Evolutionary conservation across 2,888 invertebrate species (phyloP).

Genomic region (Leptopilina syphax): DNA sequence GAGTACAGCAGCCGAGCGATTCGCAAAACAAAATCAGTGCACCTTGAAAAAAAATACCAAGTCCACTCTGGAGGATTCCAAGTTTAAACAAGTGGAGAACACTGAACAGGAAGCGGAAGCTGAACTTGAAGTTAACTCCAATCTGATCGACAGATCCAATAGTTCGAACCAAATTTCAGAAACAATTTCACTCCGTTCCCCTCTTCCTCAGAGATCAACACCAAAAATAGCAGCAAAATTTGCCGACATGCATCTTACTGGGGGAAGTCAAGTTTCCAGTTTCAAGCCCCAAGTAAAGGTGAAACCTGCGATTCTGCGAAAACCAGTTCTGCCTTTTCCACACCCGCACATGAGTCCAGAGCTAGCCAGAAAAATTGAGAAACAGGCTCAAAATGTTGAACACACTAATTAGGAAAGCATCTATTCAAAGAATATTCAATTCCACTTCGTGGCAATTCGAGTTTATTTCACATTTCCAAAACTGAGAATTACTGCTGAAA

Average conservation of each 20-base stretch:
- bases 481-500: background rate
- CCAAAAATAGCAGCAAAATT: slow-evolving; percentile 82
- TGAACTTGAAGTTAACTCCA: slow-evolving; percentile 48
- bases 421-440: background rate
- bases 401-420: slow-evolving; percentile 61
- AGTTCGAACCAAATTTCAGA: slow-evolving; percentile 71
- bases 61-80: slow-evolving; percentile 60
- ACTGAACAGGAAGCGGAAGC: background rate
- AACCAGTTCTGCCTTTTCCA: slow-evolving; percentile 79
- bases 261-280: slow-evolving; percentile 77
- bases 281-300: slow-evolving; percentile 87
- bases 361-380: slow-evolving; percentile 73
- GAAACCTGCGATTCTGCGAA: slow-evolving; percentile 89
- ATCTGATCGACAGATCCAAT: slow-evolving; percentile 68
- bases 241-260: slow-evolving; percentile 82
- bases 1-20: slow-evolving; percentile 87
- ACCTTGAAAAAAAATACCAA: slow-evolving; percentile 86
- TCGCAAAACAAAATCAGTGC: slow-evolving; percentile 88
- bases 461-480: background rate
- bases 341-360: slow-evolving; percentile 76
- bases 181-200: slow-evolving; percentile 73
- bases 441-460: background rate
- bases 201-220: slow-evolving; percentile 81
- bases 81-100: slow-evolving; percentile 57
- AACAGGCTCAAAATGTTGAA: slow-evolving; percentile 73